phyloP scores from a whole-genome alignment of 2,797 vertebrate species.

The Ambastaia sidthimunki region DNA sequence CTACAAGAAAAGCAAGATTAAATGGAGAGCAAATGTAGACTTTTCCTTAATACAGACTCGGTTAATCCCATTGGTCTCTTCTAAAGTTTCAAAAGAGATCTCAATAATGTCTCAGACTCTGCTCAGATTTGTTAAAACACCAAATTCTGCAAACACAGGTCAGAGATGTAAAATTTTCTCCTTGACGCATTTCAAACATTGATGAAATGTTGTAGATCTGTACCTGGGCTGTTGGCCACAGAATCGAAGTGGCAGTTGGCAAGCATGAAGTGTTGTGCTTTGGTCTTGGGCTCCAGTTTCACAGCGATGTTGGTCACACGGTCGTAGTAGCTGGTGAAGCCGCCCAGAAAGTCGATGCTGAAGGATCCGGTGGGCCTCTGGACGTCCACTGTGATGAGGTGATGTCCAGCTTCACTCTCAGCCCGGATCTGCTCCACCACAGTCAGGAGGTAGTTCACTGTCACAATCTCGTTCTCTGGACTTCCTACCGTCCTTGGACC shows the following conservation, averaged over 20 bases:
- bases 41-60: background rate
- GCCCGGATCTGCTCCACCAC: constrained; percentile 83
- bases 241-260: constrained; percentile 99
- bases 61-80: too few species aligned
- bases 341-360: constrained; percentile 94
- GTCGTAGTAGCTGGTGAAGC: constrained; percentile 97
- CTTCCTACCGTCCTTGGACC: constrained; percentile 93
- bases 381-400: constrained; percentile 84
- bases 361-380: constrained; percentile 93
- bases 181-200: background rate
- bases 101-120: background rate
- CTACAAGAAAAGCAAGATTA: too few species aligned
- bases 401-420: constrained; percentile 73
- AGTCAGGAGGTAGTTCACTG: constrained; percentile 89
- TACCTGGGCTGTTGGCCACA: constrained; percentile 93
- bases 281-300: constrained; percentile 85
- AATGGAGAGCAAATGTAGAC: background rate
- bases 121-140: background rate
- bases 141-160: too few species aligned
- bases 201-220: background rate
- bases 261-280: constrained; percentile 88
- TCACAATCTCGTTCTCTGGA: constrained; percentile 89
- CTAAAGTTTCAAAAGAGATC: background rate
- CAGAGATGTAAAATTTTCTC: background rate
- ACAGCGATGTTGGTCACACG: constrained; percentile 92